Evolutionary conservation across 2,888 invertebrate species (phyloP).

Genomic region (Dichetophora obliterata): DNA sequence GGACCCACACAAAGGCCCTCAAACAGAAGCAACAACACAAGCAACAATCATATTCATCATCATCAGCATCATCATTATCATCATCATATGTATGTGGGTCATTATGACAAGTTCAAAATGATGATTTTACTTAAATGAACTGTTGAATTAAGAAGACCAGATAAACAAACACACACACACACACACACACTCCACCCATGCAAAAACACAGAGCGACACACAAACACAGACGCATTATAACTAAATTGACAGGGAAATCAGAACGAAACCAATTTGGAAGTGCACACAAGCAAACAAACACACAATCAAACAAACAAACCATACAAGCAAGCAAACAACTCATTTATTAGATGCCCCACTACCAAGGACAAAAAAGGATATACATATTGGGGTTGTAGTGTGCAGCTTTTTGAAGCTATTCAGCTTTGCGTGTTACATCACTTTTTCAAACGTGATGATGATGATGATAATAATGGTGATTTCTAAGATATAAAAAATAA

Average conservation of each 20-base stretch:
- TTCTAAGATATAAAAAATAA: background rate
- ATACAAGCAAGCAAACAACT: constrained; percentile 25
- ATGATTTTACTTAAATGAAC: constrained; percentile 36
- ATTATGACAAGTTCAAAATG: constrained; percentile 31
- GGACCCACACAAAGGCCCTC: background rate
- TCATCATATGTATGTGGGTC: constrained; percentile 30
- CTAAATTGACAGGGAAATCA: constrained; percentile 31
- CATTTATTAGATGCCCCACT: constrained; percentile 13
- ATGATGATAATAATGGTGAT: background rate
- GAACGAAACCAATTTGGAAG: constrained; percentile 21
- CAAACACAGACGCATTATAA: constrained; percentile 2
- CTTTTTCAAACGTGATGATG: background rate
- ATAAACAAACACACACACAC: background rate
- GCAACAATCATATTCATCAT: background rate
- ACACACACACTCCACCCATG: background rate
- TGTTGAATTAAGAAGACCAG: constrained; percentile 27
- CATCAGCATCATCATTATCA: no score
- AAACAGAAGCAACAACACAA: background rate
- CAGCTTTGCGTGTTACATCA: background rate
- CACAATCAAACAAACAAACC: background rate
- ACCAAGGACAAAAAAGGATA: background rate
- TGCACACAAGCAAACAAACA: background rate
- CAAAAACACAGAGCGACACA: background rate
- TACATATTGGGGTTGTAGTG: background rate
- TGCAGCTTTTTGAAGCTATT: no score